phyloP scores from a whole-genome alignment of 2,113 vertebrate species.

The Procavia capensis region DNA sequence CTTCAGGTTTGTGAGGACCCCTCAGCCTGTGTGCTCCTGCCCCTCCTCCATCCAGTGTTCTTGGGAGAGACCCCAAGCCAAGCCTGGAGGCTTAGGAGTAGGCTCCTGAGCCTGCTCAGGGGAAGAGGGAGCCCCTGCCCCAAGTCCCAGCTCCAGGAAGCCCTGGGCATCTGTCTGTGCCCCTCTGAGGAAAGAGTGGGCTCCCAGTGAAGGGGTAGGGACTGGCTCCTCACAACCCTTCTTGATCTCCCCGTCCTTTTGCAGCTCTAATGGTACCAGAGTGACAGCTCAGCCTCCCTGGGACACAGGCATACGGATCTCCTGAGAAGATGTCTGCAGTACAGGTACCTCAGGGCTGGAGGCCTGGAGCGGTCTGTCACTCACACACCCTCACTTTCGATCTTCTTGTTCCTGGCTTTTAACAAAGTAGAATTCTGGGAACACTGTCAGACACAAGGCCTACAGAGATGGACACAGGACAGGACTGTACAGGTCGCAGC shows the following conservation, averaged over 20 bases:
- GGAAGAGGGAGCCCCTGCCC: background rate
- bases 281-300: constrained; percentile 81
- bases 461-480: background rate
- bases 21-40: background rate
- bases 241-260: background rate
- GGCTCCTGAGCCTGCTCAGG: background rate
- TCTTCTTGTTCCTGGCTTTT: too few relatives aligned
- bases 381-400: background rate
- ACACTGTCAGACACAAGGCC: background rate
- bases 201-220: background rate
- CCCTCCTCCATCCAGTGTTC: too few relatives aligned
- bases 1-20: background rate
- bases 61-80: background rate
- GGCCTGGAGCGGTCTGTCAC: accelerated
- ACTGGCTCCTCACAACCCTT: background rate
- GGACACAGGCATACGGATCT: constrained; percentile 75
- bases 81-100: background rate
- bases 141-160: background rate
- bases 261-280: constrained; percentile 87
- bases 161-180: background rate
- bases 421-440: background rate
- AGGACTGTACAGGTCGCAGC: background rate
- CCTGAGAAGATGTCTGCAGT: constrained; percentile 89
- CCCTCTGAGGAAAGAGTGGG: background rate
- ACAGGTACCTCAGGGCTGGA: constrained; percentile 79